A percentile compares a stretch with the other conserved stretches of the same genome.
Conservation (phyloP, 2,888 invertebrate species). For the Byasa hedistus region DNA sequence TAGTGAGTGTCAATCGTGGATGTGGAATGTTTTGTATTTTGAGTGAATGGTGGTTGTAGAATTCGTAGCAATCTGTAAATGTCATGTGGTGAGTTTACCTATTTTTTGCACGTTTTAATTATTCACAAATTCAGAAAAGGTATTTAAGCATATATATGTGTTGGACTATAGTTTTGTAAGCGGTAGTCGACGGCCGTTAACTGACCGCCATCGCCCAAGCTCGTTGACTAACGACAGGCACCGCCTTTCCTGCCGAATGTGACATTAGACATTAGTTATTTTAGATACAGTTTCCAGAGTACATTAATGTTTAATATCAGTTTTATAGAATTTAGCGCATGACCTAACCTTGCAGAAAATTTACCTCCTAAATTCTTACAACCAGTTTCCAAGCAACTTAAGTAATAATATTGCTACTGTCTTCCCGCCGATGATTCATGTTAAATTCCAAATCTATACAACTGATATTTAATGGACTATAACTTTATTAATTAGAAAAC, state of each 20-base stretch:
- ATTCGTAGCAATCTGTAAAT: constrained; percentile 54
- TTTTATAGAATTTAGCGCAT: constrained; percentile 31
- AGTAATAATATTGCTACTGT: constrained; percentile 34
- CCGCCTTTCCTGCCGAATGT: constrained; percentile 60
- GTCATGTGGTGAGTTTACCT: constrained; percentile 72
- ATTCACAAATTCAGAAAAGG: constrained; percentile 9
- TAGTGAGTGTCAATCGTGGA: constrained; percentile 47
- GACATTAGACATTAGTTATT: constrained; percentile 43
- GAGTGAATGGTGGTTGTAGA: constrained; percentile 64
- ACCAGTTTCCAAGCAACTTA: constrained; percentile 30
- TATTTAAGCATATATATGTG: constrained; percentile 23
- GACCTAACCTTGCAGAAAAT: constrained; percentile 46
- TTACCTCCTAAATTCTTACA: constrained; percentile 33
- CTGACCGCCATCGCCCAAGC: constrained; percentile 78
- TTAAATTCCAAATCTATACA: constrained; percentile 23
- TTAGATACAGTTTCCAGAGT: constrained; percentile 32
- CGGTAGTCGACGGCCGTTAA: constrained; percentile 60
- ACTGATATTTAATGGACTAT: constrained; percentile 8
- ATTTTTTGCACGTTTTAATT: constrained; percentile 31
- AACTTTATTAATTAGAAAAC: background rate
- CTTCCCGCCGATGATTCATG: constrained; percentile 38
- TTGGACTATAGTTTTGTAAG: constrained; percentile 38
- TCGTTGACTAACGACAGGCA: constrained; percentile 57
- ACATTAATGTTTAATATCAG: constrained; percentile 23
- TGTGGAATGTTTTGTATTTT: constrained; percentile 74